Evolutionary conservation across 2,797 vertebrate species (phyloP).

Genomic region (Lagothrix lagotricha): DNA sequence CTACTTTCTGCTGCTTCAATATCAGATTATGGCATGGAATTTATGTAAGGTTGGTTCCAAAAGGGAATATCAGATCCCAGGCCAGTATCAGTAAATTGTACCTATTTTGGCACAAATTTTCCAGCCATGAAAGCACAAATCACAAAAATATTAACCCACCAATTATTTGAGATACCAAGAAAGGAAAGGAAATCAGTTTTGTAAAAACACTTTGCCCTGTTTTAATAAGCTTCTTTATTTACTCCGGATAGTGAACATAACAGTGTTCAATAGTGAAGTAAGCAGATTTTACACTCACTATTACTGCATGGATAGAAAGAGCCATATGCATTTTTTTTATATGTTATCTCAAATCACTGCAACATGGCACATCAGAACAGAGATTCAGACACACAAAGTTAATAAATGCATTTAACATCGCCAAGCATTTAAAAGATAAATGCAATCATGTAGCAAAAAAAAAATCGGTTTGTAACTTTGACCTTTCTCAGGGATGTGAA

Average conservation of each 20-base stretch:
- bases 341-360: conserved; percentile 46
- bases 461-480: conserved; percentile 73
- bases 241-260: conserved; percentile 59
- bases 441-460: conserved; percentile 75
- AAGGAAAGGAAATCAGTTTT: conserved; percentile 72
- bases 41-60: conserved; percentile 65
- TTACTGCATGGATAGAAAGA: conserved; percentile 52
- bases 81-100: neutral
- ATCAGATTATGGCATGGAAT: conserved; percentile 58
- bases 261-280: conserved; percentile 73
- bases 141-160: conserved; percentile 69
- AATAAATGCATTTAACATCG: conserved; percentile 77
- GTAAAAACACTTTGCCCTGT: conserved; percentile 70
- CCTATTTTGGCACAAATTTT: conserved; percentile 34
- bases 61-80: conserved; percentile 54
- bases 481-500: conserved; percentile 71
- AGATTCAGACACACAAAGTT: conserved; percentile 67
- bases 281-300: conserved; percentile 66
- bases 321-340: conserved; percentile 48
- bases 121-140: conserved; percentile 58
- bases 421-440: conserved; percentile 79
- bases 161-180: conserved; percentile 64
- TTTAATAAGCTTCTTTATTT: conserved; percentile 74
- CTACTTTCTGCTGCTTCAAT: conserved; percentile 43
- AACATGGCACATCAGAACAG: conserved; percentile 60